Evolutionary conservation across 2,113 vertebrate species (phyloP).

Genomic region (Morone chrysops): DNA sequence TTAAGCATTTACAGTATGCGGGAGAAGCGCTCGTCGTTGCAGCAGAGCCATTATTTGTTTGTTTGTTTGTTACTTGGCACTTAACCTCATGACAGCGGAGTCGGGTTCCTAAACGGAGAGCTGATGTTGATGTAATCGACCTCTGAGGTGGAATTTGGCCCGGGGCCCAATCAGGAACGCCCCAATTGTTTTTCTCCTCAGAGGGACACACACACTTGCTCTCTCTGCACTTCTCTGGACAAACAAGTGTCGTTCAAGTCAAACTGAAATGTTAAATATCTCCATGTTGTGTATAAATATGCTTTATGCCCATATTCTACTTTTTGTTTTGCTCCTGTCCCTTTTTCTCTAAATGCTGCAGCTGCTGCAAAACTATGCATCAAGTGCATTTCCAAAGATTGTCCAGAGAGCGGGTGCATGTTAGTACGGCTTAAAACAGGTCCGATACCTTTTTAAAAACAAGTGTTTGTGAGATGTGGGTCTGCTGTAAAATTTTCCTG

Average conservation of each 20-base stretch:
- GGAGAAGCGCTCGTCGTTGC: constrained; percentile 54
- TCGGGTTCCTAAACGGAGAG: constrained; percentile 59
- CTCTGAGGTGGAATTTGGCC: constrained; percentile 56
- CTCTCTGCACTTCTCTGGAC: constrained; percentile 79
- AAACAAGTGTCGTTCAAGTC: constrained; percentile 65
- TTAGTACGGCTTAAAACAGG: constrained; percentile 4
- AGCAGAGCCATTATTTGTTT: constrained; percentile 71
- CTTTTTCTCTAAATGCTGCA: constrained; percentile 72
- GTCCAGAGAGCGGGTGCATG: constrained; percentile 60
- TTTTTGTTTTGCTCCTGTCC: constrained; percentile 8
- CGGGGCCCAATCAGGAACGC: constrained; percentile 39
- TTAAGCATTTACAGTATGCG: constrained; percentile 22
- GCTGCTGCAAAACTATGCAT: constrained; percentile 86
- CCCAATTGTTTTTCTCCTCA: constrained; percentile 39
- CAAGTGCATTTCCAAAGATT: constrained; percentile 85
- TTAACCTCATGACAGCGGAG: constrained; percentile 76
- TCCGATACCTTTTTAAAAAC: constrained; percentile 25
- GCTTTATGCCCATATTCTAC: constrained; percentile 60
- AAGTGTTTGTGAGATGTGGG: constrained; percentile 29
- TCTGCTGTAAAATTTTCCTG: constrained; percentile 12
- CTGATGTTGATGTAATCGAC: constrained; percentile 44
- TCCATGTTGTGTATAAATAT: constrained; percentile 62
- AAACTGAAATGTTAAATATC: constrained; percentile 62
- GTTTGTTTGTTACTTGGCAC: constrained; percentile 79
- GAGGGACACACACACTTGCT: constrained; percentile 29